phyloP scores from a whole-genome alignment of 2,888 invertebrate genomes.

The Parascotia fuliginaria region DNA sequence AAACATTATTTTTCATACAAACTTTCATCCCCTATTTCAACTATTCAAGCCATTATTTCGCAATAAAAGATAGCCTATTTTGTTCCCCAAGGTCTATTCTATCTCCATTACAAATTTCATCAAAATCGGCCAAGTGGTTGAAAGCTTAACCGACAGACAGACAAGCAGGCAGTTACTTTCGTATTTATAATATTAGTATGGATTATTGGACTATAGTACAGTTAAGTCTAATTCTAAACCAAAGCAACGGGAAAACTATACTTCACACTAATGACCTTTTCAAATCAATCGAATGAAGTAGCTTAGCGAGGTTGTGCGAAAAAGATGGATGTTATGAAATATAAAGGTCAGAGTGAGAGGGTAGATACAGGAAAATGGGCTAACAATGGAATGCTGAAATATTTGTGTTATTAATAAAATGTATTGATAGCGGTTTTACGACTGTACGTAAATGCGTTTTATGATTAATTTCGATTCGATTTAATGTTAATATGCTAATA shows the following conservation, averaged over 20 bases:
- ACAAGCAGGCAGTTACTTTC: no score
- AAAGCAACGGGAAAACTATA: background rate
- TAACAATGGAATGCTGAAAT: background rate
- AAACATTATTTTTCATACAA: no score
- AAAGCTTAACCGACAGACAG: no score
- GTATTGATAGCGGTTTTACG: background rate
- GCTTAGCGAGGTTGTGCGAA: background rate
- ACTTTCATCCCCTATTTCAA: no score
- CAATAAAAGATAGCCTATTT: no score
- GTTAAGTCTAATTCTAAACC: background rate
- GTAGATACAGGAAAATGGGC: background rate
- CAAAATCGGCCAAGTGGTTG: no score
- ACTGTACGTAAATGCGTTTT: background rate
- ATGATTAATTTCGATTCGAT: background rate
- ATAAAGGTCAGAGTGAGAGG: background rate
- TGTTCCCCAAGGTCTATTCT: no score
- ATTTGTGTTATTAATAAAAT: background rate
- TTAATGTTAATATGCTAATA: background rate
- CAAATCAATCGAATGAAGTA: background rate
- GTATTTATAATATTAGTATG: no score
- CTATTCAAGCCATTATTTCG: no score
- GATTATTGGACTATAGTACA: no score
- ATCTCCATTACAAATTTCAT: no score
- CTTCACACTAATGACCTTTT: background rate
- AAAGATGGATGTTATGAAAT: background rate